These are phyloP conservation scores for Propithecus coquereli DNA, from an alignment of 2,113 vertebrate genomes.

Conservation along the genomic window DNA sequence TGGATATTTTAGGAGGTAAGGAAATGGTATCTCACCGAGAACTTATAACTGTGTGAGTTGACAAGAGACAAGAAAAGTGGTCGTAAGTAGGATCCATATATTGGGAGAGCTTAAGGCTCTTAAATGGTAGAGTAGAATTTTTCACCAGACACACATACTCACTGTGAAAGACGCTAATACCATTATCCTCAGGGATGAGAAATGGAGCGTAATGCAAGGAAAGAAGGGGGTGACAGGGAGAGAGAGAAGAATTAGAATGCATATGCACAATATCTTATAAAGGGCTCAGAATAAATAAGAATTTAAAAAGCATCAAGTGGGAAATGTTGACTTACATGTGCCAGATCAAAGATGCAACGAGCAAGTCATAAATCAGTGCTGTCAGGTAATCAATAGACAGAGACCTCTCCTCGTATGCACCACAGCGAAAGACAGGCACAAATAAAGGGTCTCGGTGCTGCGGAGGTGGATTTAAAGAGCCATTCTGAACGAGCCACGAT, in stretches of 20 bases:
- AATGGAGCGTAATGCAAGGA: background rate
- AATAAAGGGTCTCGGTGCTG: background rate
- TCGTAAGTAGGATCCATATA: rapidly evolving
- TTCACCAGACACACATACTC: background rate
- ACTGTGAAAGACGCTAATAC: background rate
- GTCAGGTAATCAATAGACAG: background rate
- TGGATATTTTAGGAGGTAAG: background rate
- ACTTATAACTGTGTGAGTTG: background rate
- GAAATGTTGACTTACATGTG: background rate
- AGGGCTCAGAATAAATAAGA: background rate
- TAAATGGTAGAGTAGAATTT: background rate
- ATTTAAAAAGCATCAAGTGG: background rate
- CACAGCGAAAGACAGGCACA: background rate
- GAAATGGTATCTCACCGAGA: background rate
- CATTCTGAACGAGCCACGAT: background rate
- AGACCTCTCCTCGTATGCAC: background rate
- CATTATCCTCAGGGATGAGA: background rate
- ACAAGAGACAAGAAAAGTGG: background rate
- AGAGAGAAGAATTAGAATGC: background rate
- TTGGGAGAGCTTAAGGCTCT: background rate
- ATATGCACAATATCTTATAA: background rate
- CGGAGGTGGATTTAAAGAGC: background rate
- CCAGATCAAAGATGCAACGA: background rate
- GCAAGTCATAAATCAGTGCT: background rate
- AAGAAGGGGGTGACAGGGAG: too few species aligned